phyloP scores from a whole-genome alignment of 2,797 vertebrate genomes.

The Rhynchotus rufescens region DNA sequence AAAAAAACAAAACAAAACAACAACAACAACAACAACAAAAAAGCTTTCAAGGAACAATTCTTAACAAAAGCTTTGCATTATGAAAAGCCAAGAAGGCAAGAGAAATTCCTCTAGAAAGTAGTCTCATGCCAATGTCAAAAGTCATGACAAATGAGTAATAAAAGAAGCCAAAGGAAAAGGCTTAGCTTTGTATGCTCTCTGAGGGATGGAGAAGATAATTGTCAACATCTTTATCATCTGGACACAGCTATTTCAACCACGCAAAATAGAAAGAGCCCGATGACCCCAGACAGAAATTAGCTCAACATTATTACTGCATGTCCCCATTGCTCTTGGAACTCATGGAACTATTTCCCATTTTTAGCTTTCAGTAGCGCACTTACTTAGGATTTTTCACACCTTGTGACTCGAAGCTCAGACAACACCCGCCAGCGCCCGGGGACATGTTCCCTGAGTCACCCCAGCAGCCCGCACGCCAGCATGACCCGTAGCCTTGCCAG shows the following conservation, averaged over 20 bases:
- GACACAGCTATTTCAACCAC: conserved; percentile 46
- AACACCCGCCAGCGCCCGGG: rapidly evolving
- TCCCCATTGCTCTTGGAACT: background rate
- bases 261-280: background rate
- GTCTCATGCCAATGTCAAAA: conserved; percentile 35
- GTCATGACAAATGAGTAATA: background rate
- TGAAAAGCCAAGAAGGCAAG: conserved; percentile 2
- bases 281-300: conserved; percentile 29
- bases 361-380: conserved; percentile 4
- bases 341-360: conserved; percentile 31
- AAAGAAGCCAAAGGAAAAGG: conserved; percentile 28
- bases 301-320: conserved; percentile 7
- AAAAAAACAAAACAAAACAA: conserved; percentile 23
- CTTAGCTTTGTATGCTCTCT: conserved; percentile 43
- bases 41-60: background rate
- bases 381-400: conserved; percentile 24
- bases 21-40: conserved; percentile 11
- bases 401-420: background rate
- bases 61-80: conserved; percentile 25
- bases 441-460: background rate
- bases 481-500: conserved; percentile 30
- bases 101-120: conserved; percentile 28
- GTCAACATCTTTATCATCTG: conserved; percentile 57
- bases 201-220: conserved; percentile 25
- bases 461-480: rapidly evolving